Base-by-base conservation (phyloP, 2,113 vertebrate genomes). In the Takifugu bimaculatus region DNA sequence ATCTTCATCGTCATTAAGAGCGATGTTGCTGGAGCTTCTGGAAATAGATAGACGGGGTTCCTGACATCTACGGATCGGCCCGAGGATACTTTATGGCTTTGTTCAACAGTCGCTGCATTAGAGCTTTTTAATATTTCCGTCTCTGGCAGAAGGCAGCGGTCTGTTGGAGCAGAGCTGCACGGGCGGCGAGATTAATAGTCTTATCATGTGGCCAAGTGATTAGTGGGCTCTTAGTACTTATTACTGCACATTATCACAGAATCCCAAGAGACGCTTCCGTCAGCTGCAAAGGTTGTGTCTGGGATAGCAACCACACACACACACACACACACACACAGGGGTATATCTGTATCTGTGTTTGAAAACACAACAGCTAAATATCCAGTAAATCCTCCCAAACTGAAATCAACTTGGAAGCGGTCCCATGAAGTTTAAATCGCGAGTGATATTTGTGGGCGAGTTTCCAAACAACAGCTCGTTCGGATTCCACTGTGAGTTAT, bases 141-240 rank as follows among this genome's bases (percentile, higher is more conserved):
- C 70, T 67, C 68, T 77, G 74, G 80, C 77, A 82, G 85, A 84
- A 81, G 65, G 58, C 71, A 72, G 84, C 45, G 67, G 75, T 68
- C 80, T 45, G 54, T 68, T 52, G 79, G 79, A 80, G 75, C 77
- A 45, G 81, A 70, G 80, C 75, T 68, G 61, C 77, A 80, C 68
- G 82, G 76, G 82, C 69, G 68, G 75, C 59, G 70, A 87, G 85
- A 90, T 92, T 90, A 89, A 90, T 90, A 81, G 88, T 89, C 87
- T 85, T 85, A 90, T 88, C 85, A 85, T 88, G 86, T 80, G 79
- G 85, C 85, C 84, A 78, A 88, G 89, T 90, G 87, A 90, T 91
- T 92, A 90, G 87, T 87, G 88, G 83, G 83, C 81, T 90, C 87
- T 90, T 89, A 90, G 89, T 88, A 82, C 87, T 87, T 89, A 91